Conservation (phyloP, 2,797 vertebrate species). For the Silurus lanzhouensis region DNA sequence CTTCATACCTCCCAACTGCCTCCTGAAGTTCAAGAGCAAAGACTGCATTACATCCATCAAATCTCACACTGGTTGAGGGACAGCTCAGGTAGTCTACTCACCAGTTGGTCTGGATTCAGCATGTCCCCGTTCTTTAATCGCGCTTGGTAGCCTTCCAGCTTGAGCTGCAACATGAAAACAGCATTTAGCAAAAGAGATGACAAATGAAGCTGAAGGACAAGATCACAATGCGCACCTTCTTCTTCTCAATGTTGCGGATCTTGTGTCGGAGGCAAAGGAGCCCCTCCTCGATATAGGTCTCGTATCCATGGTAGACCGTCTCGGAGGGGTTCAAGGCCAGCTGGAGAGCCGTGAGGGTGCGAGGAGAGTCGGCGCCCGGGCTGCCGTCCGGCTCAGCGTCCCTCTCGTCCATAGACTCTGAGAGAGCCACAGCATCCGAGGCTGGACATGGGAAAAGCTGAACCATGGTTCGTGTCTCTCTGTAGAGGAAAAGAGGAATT, state of each 20-base stretch:
- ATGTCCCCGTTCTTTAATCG: conserved; percentile 80
- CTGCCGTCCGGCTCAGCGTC: conserved; percentile 63
- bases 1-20: conserved; percentile 89
- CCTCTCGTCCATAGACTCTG: conserved; percentile 57
- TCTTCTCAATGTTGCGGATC: conserved; percentile 97
- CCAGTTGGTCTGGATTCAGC: conserved; percentile 92
- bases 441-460: conserved; percentile 79
- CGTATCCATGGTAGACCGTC: conserved; percentile 83
- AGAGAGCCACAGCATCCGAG: conserved; percentile 67
- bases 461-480: conserved; percentile 79
- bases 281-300: conserved; percentile 91
- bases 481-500: conserved; percentile 52
- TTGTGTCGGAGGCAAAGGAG: conserved; percentile 96
- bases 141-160: conserved; percentile 88
- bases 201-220: not conserved
- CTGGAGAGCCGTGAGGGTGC: conserved; percentile 63
- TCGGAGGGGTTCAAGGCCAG: conserved; percentile 66
- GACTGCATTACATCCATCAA: not conserved
- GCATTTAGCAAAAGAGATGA: not conserved
- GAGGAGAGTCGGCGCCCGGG: conserved; percentile 56
- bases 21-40: conserved; percentile 68
- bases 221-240: conserved; percentile 78
- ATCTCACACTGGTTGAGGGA: not conserved
- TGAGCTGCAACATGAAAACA: conserved; percentile 74
- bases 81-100: conserved; percentile 57